Evolutionary conservation across 1,140 invertebrate genomes (phyloP).

Genomic region (Contarinia nasturtii): DNA sequence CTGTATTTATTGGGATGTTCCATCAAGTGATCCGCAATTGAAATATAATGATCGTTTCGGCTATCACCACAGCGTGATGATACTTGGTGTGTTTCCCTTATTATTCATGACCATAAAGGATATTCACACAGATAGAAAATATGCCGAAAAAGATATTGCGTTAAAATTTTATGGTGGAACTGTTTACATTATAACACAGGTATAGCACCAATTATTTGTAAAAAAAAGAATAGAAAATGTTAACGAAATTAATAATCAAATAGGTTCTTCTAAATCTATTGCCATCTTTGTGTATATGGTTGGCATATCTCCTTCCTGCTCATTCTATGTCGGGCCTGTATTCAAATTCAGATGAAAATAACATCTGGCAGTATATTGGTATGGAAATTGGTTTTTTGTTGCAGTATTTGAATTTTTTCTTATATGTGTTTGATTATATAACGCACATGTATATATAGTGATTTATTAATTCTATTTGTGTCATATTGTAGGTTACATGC

Average conservation of each 20-base stretch:
- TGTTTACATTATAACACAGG: conserved; percentile 44
- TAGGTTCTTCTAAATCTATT: conserved; percentile 3
- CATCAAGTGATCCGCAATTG: conserved; percentile 48
- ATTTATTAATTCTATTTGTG: conserved; percentile 1
- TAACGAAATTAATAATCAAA: neutral
- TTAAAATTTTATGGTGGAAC: conserved; percentile 60
- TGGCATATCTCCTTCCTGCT: conserved; percentile 67
- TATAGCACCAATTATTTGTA: neutral
- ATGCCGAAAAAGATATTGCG: conserved; percentile 57
- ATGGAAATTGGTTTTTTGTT: conserved; percentile 23
- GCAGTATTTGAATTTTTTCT: neutral
- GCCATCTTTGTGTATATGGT: conserved; percentile 39
- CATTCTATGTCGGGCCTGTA: conserved; percentile 76
- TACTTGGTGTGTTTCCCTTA: conserved; percentile 55
- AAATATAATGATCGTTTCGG: conserved; percentile 47
- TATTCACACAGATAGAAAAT: conserved; percentile 40
- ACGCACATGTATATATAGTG: neutral
- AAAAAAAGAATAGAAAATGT: neutral
- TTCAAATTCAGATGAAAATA: conserved; percentile 37
- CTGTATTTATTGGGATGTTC: conserved; percentile 74
- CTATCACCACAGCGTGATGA: conserved; percentile 67
- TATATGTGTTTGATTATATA: neutral
- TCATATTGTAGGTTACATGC: conserved; percentile 41
- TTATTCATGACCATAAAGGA: conserved; percentile 48
- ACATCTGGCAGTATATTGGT: conserved; percentile 51